Evolutionary conservation across 2,888 invertebrate species (phyloP).

Genomic region (Caenorhabditis imperialis): DNA sequence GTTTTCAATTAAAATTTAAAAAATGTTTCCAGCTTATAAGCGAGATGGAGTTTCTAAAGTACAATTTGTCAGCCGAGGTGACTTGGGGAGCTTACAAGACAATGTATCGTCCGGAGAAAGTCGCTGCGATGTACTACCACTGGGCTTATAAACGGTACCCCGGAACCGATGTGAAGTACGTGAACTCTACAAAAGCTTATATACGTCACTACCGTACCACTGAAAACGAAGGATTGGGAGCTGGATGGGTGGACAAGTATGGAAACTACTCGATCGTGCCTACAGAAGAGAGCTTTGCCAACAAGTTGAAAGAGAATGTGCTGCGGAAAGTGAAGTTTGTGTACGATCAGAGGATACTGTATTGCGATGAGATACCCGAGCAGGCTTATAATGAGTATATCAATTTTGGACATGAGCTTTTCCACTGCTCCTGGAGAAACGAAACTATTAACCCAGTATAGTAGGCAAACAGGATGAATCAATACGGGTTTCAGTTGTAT

Average conservation of each 20-base stretch:
- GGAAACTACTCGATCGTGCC: conserved; percentile 8
- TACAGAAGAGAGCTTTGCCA: conserved; percentile 1
- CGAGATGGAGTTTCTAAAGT: conserved; percentile 43
- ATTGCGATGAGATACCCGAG: conserved; percentile 28
- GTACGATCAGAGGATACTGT: conserved; percentile 15
- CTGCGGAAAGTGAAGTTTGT: conserved; percentile 26
- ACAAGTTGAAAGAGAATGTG: conserved; percentile 5
- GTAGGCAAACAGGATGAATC: not conserved
- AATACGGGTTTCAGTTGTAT: too few species aligned
- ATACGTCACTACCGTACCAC: conserved; percentile 16
- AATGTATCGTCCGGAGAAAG: conserved; percentile 38
- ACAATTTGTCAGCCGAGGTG: conserved; percentile 29
- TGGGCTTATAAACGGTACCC: conserved; percentile 35
- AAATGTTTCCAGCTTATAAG: conserved; percentile 19
- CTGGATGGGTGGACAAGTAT: conserved; percentile 8
- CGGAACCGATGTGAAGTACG: not conserved
- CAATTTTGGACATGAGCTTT: conserved; percentile 27
- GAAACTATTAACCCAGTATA: conserved; percentile 7
- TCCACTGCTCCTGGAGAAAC: conserved; percentile 21
- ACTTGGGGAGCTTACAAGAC: conserved; percentile 35
- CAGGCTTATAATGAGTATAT: conserved; percentile 15
- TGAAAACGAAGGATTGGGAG: conserved; percentile 2
- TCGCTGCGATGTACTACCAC: conserved; percentile 39
- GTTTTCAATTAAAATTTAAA: too few species aligned
- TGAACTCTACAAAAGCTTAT: conserved; percentile 2